Conservation (phyloP, 1,140 invertebrate species). For the Matsumurasca onukii region DNA sequence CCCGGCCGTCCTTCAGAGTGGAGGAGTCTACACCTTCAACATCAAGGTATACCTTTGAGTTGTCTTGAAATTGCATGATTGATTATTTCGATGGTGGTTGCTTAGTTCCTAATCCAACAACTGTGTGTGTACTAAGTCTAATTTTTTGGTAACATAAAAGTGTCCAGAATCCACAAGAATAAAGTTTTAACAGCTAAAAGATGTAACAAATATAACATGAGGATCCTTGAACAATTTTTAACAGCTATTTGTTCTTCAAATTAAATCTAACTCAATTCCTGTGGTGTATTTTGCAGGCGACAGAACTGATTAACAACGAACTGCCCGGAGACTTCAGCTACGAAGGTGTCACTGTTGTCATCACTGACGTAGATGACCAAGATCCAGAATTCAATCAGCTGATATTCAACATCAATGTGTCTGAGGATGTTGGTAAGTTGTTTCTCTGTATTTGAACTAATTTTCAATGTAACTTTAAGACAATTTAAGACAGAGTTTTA, state of each 20-base stretch:
- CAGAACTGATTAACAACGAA: slow-evolving; percentile 71
- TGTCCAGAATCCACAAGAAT: too few relatives aligned
- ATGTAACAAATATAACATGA: too few relatives aligned
- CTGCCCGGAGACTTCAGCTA: slow-evolving; percentile 65
- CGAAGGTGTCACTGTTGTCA: slow-evolving; percentile 72
- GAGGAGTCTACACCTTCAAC: slow-evolving; percentile 74
- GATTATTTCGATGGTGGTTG: too few relatives aligned
- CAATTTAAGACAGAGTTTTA: too few relatives aligned
- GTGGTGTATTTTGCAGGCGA: slow-evolving; percentile 56
- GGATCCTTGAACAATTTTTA: too few relatives aligned
- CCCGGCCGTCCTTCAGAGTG: slow-evolving; percentile 68
- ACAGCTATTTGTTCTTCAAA: not conserved
- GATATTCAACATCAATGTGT: slow-evolving; percentile 67
- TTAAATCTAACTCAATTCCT: not conserved
- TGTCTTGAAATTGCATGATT: too few relatives aligned
- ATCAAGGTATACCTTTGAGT: slow-evolving; percentile 54
- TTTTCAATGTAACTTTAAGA: too few relatives aligned
- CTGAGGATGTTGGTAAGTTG: slow-evolving; percentile 77
- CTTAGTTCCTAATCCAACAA: too few relatives aligned
- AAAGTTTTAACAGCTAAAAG: too few relatives aligned
- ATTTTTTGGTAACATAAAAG: too few relatives aligned
- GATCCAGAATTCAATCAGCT: slow-evolving; percentile 71
- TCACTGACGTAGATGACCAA: slow-evolving; percentile 83
- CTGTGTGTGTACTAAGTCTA: too few relatives aligned
- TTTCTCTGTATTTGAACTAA: too few relatives aligned